Evolutionary conservation across 2,797 vertebrate species (phyloP).

Genomic region (Hydrophis major): DNA sequence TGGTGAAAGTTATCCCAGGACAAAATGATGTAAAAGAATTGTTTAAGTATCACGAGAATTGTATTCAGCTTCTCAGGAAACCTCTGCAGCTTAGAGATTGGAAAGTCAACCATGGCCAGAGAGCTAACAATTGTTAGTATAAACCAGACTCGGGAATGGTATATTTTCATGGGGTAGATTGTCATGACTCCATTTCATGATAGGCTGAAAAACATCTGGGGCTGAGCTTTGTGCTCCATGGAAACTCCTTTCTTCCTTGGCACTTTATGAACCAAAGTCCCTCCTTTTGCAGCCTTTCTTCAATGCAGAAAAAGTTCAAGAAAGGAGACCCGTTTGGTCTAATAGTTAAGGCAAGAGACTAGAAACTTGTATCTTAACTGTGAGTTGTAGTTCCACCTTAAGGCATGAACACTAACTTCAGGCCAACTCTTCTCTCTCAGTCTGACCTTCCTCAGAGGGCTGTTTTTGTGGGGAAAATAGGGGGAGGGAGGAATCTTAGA

Average conservation of each 20-base stretch:
- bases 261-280: background rate
- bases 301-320: background rate
- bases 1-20: background rate
- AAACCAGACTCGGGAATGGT: background rate
- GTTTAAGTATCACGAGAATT: constrained; percentile 42
- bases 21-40: background rate
- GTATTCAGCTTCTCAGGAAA: constrained; percentile 22
- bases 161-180: background rate
- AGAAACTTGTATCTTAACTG: no score
- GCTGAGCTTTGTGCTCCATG: background rate
- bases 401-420: no score
- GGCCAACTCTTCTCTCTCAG: no score
- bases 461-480: no score
- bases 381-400: no score
- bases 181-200: background rate
- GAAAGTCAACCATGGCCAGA: background rate
- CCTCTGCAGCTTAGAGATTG: background rate
- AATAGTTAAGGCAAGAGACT: no score
- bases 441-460: no score
- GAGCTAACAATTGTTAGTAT: background rate
- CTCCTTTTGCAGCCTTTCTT: background rate
- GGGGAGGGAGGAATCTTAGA: no score
- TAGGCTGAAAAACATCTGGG: background rate
- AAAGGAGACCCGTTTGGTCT: background rate
- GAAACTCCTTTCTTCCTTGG: background rate